A percentile compares a stretch with the other conserved stretches of the same genome.
Evolutionary conservation across 2,113 vertebrate species (phyloP).

Genomic region (Misgurnus mizolepis): DNA sequence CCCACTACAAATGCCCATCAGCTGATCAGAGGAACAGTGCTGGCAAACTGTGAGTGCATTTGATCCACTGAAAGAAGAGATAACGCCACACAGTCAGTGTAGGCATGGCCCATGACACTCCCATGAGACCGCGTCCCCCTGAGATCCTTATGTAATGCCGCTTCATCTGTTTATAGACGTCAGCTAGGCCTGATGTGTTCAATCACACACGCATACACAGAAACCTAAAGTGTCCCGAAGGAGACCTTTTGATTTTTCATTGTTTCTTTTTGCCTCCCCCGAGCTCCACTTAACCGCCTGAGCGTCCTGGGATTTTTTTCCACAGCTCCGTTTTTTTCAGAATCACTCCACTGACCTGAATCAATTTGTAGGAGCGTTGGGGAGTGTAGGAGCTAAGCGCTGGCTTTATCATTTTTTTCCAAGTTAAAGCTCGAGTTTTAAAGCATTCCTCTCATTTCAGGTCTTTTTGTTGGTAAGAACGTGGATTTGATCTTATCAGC

Average conservation of each 20-base stretch:
- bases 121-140: constrained; percentile 26
- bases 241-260: constrained; percentile 20
- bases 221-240: constrained; percentile 23
- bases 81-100: not conserved
- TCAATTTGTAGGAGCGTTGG: not conserved
- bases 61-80: not conserved
- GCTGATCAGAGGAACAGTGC: not conserved
- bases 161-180: constrained; percentile 14
- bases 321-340: constrained; percentile 26
- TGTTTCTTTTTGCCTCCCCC: constrained; percentile 18
- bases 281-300: not conserved
- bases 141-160: constrained; percentile 45
- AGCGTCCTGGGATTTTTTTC: not conserved
- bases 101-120: constrained; percentile 40
- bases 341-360: constrained; percentile 40
- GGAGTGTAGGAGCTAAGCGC: not conserved
- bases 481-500: constrained; percentile 11
- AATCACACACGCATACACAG: constrained; percentile 10
- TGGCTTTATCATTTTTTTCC: constrained; percentile 5
- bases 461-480: not conserved
- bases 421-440: not conserved
- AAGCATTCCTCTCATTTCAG: not conserved
- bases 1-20: not conserved
- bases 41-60: constrained; percentile 28
- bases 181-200: constrained; percentile 13